A percentile compares a stretch with the other conserved stretches of the same genome.
phyloP scores from a whole-genome alignment of 1,140 invertebrate species.

The Camponotus vicinus region DNA sequence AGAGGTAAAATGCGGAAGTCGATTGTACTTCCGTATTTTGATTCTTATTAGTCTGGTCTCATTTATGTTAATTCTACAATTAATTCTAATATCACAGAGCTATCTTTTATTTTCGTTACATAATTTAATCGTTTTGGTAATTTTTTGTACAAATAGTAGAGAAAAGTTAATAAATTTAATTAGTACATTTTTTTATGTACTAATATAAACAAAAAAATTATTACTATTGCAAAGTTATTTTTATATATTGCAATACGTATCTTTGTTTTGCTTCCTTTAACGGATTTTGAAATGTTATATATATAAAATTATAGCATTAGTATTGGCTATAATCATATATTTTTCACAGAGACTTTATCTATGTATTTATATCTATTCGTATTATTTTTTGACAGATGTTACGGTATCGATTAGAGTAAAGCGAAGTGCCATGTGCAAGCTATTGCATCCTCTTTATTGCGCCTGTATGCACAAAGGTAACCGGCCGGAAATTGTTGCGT shows the following conservation, averaged over 20 bases:
- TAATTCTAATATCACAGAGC: too few relatives aligned
- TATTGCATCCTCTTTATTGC: conserved; percentile 91
- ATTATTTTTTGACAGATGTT: conserved; percentile 86
- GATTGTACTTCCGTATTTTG: too few relatives aligned
- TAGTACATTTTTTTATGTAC: too few relatives aligned
- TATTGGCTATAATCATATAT: neutral
- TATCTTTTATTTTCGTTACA: neutral
- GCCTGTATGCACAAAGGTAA: conserved; percentile 90
- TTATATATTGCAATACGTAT: neutral
- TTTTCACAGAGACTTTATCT: neutral
- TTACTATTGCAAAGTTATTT: neutral
- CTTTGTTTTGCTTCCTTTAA: neutral
- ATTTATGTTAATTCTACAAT: too few relatives aligned
- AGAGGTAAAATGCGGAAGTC: neutral
- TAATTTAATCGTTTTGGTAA: neutral
- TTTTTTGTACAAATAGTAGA: neutral
- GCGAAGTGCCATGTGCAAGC: conserved; percentile 89
- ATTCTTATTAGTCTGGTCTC: too few relatives aligned
- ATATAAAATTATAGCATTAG: too few relatives aligned
- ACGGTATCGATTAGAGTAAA: conserved; percentile 90
- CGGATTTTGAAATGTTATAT: neutral
- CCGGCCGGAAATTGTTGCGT: conserved; percentile 86
- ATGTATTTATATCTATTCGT: conserved; percentile 4
- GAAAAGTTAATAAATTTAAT: too few relatives aligned
- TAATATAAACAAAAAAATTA: neutral